A percentile compares a stretch with the other conserved stretches of the same genome.
These are phyloP conservation scores for Xiphydria camelus DNA, from an alignment of 2,888 invertebrate species.

Conservation along the genomic window DNA sequence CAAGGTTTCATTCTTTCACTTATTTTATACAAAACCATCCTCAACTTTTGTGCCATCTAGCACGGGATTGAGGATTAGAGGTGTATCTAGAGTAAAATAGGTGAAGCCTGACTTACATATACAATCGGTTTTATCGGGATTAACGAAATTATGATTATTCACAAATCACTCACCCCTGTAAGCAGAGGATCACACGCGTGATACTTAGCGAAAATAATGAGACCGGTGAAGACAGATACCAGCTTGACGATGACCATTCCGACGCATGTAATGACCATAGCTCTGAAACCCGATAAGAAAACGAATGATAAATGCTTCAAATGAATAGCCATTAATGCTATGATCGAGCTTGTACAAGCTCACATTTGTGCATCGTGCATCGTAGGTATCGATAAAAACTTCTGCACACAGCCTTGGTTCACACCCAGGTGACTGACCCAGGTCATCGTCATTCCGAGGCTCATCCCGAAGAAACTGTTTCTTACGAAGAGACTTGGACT, in stretches of 20 bases:
- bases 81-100: too few species aligned
- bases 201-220: constrained; percentile 67
- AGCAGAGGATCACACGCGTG: constrained; percentile 67
- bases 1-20: too few species aligned
- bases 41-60: too few species aligned
- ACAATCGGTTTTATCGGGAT: constrained; percentile 61
- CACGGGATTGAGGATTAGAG: too few species aligned
- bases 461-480: constrained; percentile 66
- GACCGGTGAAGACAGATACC: constrained; percentile 63
- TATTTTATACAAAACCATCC: too few species aligned
- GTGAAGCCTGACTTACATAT: constrained; percentile 52
- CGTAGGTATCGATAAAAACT: constrained; percentile 65
- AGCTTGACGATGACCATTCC: constrained; percentile 64
- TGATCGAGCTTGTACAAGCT: too few species aligned
- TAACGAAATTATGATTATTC: not conserved
- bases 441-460: constrained; percentile 62
- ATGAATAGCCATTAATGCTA: not conserved
- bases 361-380: constrained; percentile 62
- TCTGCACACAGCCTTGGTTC: constrained; percentile 65
- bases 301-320: not conserved
- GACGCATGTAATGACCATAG: constrained; percentile 50
- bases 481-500: constrained; percentile 65
- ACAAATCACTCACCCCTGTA: constrained; percentile 54
- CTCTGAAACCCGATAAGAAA: constrained; percentile 47
- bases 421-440: constrained; percentile 64